phyloP scores from a whole-genome alignment of 2,888 invertebrate genomes.

The Ophion obscuratus region DNA sequence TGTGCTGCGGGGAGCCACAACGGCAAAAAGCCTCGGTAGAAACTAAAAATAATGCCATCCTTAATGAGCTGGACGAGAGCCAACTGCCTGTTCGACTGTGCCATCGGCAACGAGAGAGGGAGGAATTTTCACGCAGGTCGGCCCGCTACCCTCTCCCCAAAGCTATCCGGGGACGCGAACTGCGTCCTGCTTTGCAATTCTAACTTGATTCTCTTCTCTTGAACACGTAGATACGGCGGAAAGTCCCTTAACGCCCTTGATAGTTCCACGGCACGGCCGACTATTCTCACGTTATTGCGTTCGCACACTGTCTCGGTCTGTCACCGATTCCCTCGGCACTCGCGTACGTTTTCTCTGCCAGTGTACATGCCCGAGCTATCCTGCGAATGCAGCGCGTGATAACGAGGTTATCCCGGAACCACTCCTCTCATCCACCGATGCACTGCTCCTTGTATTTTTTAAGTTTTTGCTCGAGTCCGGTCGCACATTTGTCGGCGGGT shows the following conservation, averaged over 20 bases:
- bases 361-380: constrained; percentile 12
- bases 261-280: constrained; percentile 47
- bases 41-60: constrained; percentile 74
- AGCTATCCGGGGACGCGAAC: constrained; percentile 55
- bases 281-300: constrained; percentile 43
- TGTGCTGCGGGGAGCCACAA: not conserved
- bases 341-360: constrained; percentile 17
- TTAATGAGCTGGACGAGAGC: constrained; percentile 77
- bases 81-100: constrained; percentile 73
- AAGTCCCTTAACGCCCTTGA: constrained; percentile 64
- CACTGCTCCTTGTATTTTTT: not conserved
- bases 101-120: constrained; percentile 24
- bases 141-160: constrained; percentile 6
- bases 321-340: constrained; percentile 28
- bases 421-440: not conserved
- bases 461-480: not conserved
- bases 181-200: constrained; percentile 67
- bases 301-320: constrained; percentile 49
- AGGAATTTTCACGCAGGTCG: constrained; percentile 48
- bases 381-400: not conserved
- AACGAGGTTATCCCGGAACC: constrained; percentile 31
- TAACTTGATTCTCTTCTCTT: constrained; percentile 70
- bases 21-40: constrained; percentile 17
- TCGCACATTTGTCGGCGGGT: not conserved
- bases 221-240: constrained; percentile 61